Evolutionary conservation across 2,113 vertebrate species (phyloP), one percentile per base, ranked within the genome.

Genomic region (Calidris pugnax): DNA sequence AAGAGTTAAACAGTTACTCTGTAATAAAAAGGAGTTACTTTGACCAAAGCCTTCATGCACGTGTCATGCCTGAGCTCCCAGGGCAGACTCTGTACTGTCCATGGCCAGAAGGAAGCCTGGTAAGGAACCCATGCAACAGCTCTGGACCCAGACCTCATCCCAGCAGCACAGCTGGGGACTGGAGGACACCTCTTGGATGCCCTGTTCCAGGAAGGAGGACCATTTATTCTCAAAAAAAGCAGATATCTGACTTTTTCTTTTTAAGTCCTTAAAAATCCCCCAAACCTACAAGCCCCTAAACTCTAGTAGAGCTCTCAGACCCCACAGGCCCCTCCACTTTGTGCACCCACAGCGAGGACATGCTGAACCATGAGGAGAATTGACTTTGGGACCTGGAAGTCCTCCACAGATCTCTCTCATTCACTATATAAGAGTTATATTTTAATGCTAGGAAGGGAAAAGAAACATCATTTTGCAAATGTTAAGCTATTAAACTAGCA

Each of bases 401-500:
- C 87, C 71, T 92, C 81, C 57, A 76, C 57, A 76, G 33, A 55
- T 75, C 2, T 0, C 72, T 92, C 69, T 35, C 51, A 51, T 87
- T 83, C 55, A 12, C 75, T 56, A 3, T 19, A 22, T 28, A 51
- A 39, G 37, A 4, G 24, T 14, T 51, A 4, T 6, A 51, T 90
- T 90, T 91, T 83, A 93, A 93, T 95, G 85, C 82, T 69, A 35
- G 81, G 79, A 85, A 83, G 35, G 33, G 16, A 39, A 41, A 91
- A 85, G 43, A 85, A 94, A 96, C 89, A 90, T 95, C 79, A 91
- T 96, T 95, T 95, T 96, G 91, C 78, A 97, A 96, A 96, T 93
- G 89, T 88, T 96, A 95, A 96, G 95, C 89, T 93, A 97, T 95
- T 97, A 96, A 97, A 96, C 79, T 91, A 78, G 95, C 82, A 96